Evolutionary conservation across 2,797 vertebrate species (phyloP).

Genomic region (Threskiornis aethiopicus): DNA sequence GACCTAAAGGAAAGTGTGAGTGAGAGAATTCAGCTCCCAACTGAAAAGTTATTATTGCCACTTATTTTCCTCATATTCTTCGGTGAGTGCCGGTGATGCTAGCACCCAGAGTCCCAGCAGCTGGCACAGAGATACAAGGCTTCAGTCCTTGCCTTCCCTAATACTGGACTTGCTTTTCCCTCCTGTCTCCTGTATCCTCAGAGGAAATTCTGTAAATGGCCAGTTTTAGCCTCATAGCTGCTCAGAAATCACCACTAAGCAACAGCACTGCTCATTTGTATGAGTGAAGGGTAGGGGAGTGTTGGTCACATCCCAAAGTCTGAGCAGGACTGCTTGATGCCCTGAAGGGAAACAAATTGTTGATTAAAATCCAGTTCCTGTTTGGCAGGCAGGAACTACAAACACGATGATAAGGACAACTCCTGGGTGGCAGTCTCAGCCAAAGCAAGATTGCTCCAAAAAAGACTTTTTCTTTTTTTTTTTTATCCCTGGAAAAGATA

Average conservation of each 20-base stretch:
- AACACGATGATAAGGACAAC: not conserved
- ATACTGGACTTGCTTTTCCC: not conserved
- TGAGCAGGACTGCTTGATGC: conserved; percentile 34
- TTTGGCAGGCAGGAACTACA: conserved; percentile 46
- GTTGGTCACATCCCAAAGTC: conserved; percentile 53
- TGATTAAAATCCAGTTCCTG: conserved; percentile 63
- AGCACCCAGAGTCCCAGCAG: not conserved
- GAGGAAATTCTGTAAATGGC: not conserved
- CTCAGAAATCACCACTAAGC: conserved; percentile 12
- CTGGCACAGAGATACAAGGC: not conserved
- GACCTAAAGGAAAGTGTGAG: not conserved
- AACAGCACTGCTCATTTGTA: conserved; percentile 42
- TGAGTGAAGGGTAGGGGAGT: not conserved
- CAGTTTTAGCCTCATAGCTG: not conserved
- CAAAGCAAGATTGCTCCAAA: conserved; percentile 1
- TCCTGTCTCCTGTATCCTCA: not conserved
- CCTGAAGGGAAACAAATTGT: conserved; percentile 57
- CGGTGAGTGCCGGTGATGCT: not conserved
- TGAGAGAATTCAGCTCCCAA: not conserved
- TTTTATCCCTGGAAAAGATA: not conserved
- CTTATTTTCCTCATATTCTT: not conserved
- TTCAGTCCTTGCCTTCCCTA: not conserved
- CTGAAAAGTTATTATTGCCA: not conserved
- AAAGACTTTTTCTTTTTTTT: not conserved
- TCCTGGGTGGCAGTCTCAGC: conserved; percentile 34